Evolutionary conservation across 2,888 invertebrate genomes (phyloP), one percentile per base, ranked within the genome.

Genomic region (Piscicola geometra): DNA sequence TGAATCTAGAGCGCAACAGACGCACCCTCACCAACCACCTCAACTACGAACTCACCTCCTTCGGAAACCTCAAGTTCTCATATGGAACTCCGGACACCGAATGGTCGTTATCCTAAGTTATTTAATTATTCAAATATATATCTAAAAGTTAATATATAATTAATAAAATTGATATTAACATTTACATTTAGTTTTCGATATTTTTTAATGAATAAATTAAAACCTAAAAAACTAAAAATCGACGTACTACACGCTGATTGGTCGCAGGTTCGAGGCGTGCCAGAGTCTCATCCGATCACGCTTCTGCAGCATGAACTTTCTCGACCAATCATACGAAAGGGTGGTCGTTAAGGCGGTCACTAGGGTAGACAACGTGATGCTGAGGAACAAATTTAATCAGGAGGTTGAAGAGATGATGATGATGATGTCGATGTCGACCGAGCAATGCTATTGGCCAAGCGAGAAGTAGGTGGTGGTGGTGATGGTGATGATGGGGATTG

Each of bases 271-370:
- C 77, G 81, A 82, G 1, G 83, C 85, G 15, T 85, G 85, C 78
- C 82, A 83, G 80, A 84, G 85, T 76, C 80, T 86, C 52, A 81
- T 86, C 18, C 79, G 83, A 76, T 85, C 86, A 28, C 80, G 85
- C 47, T 86, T 86, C 79, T 86, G 86, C 82, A 82, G 83, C 2
- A 80, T 81, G 3, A 84, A 85, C 76, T 85, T 82, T 79, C 78
- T 79, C 67, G 81, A 82, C 5, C 80, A 82, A 74, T 82, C 60
- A 35, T 56, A 35, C 25, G 60, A 80, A 15, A 85, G 85, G 30
- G 81, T 85, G 28, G 83, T 83, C 72, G 81, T 85, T 2, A 82
- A 83, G 71, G 75, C 82, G 56, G 83, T 85, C 64, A 82, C 83
- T 5, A 80, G 84, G 21, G 81, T 86, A 30, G 83, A 84, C 78